Base-by-base conservation (phyloP, 1,140 invertebrate genomes). In the Centruroides sculpturatus region DNA sequence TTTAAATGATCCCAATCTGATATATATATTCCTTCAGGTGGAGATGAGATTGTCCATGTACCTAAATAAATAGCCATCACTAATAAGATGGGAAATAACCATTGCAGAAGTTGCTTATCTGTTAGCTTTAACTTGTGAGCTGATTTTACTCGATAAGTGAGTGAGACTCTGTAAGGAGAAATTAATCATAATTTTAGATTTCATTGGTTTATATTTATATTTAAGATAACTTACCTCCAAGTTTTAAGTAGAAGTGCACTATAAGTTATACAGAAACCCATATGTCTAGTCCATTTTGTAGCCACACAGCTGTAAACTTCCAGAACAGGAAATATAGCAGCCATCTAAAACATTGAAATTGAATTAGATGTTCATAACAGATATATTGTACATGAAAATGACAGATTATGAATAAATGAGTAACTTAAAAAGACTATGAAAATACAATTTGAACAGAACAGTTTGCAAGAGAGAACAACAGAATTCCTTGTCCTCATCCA, bases 101-200 rank as follows among this genome's bases (percentile, higher is more conserved):
- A 89, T 68, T 93, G 89, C 23, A 94, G 70, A 47, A 95, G 71
- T 69, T 86, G 88, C 69, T 88, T 89, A 73, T 95, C 91, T 3
- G 90, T 92, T 34, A 95, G 74, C 69, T 92, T 92, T 11, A 94
- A 82, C 72, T 92, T 91, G 66, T 93, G 89, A 0, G 89, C 87
- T 35, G 87, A 91, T 71, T 93, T 92, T 0, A 92, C 89, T n/a
- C 89, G 82, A 75, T 92, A 94, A 12, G 91, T 93, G 49, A 93
- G 75, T 0, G 90, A 93, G 46, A 95, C 90, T 67, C 90, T 57
- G 35, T 49, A 57, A 47, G 7, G 7, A 36, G 9, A 36, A 23
- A 53, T 53, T 34, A 53, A 53, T 34, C 8, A 53, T 6, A 6
- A 34, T 34, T 6, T 36, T 53, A 53, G 5, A 34, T 53, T 6